Conservation (phyloP, 1,140 invertebrate species). For the Lordiphosa clarofinis region DNA sequence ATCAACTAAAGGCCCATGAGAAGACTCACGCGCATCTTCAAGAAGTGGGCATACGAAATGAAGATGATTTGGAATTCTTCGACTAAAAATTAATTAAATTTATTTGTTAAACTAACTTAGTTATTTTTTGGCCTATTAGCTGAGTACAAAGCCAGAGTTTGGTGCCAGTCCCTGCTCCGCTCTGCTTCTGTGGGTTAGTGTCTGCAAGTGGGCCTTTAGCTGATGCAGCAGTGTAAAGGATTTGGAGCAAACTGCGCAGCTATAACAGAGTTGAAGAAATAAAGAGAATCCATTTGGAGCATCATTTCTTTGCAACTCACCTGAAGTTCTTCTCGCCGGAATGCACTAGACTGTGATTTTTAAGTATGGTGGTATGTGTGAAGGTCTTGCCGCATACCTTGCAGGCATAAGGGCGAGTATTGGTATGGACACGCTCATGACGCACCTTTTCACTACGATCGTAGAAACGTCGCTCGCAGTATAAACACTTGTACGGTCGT, state of each 20-base stretch:
- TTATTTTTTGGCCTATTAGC: conserved; percentile 2
- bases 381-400: conserved; percentile 82
- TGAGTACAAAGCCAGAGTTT: conserved; percentile 4
- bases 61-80: background rate
- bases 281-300: background rate
- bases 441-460: conserved; percentile 68
- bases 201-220: conserved; percentile 68
- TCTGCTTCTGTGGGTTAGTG: conserved; percentile 58
- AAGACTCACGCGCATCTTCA: conserved; percentile 50
- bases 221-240: conserved; percentile 67
- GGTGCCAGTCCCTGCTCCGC: conserved; percentile 26
- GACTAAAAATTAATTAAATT: background rate
- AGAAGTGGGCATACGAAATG: conserved; percentile 15
- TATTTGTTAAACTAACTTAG: conserved; percentile 6
- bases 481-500: conserved; percentile 64
- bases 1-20: conserved; percentile 65
- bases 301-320: conserved; percentile 2
- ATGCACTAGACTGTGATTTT: conserved; percentile 64
- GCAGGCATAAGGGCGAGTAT: conserved; percentile 82
- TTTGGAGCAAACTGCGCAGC: conserved; percentile 61
- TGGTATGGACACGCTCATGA: conserved; percentile 81
- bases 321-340: conserved; percentile 67
- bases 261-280: conserved; percentile 18
- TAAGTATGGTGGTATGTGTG: conserved; percentile 80
- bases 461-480: conserved; percentile 69